Conservation (phyloP, 2,113 vertebrate genomes). For the Chamaetylas fuelleborni region DNA sequence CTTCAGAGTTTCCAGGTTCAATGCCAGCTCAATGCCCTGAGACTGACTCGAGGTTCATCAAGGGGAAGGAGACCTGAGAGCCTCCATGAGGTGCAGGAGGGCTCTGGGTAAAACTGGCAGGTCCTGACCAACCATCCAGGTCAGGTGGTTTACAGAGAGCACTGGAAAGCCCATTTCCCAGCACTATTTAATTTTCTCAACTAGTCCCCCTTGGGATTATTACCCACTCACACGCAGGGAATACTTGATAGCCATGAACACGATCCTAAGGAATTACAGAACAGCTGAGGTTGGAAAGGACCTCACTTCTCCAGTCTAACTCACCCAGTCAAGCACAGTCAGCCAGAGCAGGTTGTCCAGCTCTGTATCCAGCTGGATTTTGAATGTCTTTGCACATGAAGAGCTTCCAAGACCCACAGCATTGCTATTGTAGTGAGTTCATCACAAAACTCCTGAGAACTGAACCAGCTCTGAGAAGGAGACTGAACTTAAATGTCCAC, state of each 20-base stretch:
- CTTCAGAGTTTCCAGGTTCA: neutral
- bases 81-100: neutral
- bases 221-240: neutral
- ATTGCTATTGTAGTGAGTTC: neutral
- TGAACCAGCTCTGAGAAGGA: neutral
- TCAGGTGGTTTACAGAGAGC: neutral
- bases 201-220: neutral
- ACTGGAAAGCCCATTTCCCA: neutral
- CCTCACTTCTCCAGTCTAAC: neutral
- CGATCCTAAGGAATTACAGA: neutral
- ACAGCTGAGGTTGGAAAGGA: neutral
- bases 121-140: neutral
- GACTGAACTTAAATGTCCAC: neutral
- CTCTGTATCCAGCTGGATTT: neutral
- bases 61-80: neutral
- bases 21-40: neutral
- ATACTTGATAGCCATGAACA: neutral
- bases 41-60: neutral
- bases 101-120: neutral
- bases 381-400: neutral
- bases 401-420: neutral
- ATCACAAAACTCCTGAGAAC: neutral
- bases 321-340: fast-evolving
- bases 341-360: neutral
- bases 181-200: neutral